phyloP scores from a whole-genome alignment of 2,113 vertebrate species.

The Scalopus aquaticus region DNA sequence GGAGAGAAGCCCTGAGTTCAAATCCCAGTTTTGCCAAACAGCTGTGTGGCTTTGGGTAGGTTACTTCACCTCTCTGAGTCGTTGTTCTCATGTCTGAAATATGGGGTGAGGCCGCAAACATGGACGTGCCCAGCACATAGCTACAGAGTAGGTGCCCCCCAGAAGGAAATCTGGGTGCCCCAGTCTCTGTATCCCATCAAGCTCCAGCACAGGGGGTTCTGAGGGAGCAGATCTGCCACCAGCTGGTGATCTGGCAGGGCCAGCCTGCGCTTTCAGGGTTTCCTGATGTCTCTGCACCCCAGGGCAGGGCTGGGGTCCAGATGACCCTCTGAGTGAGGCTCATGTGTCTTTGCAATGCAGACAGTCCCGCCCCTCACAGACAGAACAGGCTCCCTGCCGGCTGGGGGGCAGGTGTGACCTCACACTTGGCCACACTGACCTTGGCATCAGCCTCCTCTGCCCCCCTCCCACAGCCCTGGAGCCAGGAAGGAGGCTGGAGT shows the following conservation, averaged over 20 bases:
- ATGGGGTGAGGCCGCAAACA: not conserved
- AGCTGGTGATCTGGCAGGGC: too few species aligned
- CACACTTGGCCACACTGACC: fast-evolving
- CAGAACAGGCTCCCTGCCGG: not conserved
- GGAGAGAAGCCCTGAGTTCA: not conserved
- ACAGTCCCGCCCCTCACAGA: fast-evolving
- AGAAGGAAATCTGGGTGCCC: not conserved
- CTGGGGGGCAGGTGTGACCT: not conserved
- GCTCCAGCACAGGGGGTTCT: too few species aligned
- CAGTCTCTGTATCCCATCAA: not conserved
- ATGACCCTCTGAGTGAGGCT: fast-evolving
- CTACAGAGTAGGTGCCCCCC: not conserved
- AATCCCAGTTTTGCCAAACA: not conserved
- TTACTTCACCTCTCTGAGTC: not conserved
- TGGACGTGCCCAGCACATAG: not conserved
- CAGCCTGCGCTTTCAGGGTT: not conserved
- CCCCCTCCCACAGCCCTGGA: not conserved
- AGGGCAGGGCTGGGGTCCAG: not conserved
- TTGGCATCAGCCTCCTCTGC: not conserved
- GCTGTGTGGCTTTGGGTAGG: not conserved
- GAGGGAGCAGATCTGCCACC: too few species aligned
- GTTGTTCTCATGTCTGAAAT: not conserved
- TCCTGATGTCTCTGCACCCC: not conserved
- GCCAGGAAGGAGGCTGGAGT: too few species aligned
- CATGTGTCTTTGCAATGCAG: not conserved